phyloP scores from a whole-genome alignment of 2,113 vertebrate genomes.

The Syngnathus scovelli region DNA sequence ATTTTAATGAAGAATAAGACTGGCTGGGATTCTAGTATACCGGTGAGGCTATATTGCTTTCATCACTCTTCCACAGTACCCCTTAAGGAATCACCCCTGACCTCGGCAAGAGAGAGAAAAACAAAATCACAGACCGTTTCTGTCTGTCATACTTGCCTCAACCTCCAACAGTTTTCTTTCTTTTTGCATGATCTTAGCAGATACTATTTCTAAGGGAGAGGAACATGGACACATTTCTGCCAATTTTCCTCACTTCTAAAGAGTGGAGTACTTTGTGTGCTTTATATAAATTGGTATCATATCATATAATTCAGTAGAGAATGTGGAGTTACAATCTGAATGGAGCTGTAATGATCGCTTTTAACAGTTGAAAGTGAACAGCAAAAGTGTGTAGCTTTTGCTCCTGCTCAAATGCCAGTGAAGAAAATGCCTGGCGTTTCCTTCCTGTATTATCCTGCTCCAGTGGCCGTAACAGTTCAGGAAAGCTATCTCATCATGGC shows the following conservation, averaged over 20 bases:
- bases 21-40: constrained; percentile 43
- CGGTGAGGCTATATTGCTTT: constrained; percentile 35
- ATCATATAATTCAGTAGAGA: too few species aligned
- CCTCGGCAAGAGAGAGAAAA: constrained; percentile 36
- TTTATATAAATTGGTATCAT: neutral
- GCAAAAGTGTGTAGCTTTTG: neutral
- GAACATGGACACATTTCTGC: neutral
- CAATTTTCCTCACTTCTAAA: neutral
- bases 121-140: constrained; percentile 13
- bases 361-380: neutral
- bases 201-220: neutral
- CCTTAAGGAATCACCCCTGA: constrained; percentile 53
- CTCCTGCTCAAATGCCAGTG: constrained; percentile 22
- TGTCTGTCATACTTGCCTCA: neutral
- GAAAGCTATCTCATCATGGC: constrained; percentile 38
- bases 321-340: neutral
- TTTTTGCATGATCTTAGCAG: too few species aligned
- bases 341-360: neutral
- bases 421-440: constrained; percentile 15
- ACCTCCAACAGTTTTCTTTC: constrained; percentile 1
- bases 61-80: constrained; percentile 20
- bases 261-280: too few species aligned
- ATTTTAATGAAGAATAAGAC: constrained; percentile 39
- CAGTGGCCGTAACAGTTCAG: constrained; percentile 42
- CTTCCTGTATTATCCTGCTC: constrained; percentile 33